Evolutionary conservation across 2,113 vertebrate genomes (phyloP).

Genomic region (Cynoglossus semilaevis): DNA sequence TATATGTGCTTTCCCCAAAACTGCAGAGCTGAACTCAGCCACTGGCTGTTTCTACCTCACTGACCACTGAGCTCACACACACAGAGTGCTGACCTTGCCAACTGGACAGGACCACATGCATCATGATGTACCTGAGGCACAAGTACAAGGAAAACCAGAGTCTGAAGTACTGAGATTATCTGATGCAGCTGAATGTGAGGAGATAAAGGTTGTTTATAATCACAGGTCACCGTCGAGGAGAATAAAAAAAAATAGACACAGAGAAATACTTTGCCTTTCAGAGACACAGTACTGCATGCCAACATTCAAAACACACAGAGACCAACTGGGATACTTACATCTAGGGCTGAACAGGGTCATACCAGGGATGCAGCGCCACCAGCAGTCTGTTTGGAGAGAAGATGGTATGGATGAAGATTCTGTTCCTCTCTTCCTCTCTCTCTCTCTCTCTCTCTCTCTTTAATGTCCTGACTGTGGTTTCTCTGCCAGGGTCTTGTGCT

Average conservation of each 20-base stretch:
- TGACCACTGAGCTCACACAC: constrained; percentile 5
- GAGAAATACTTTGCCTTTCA: constrained; percentile 9
- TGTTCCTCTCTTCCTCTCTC: constrained; percentile 44
- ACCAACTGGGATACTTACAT: constrained; percentile 72
- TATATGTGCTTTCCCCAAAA: neutral
- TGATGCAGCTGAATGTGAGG: constrained; percentile 4
- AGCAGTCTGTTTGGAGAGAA: constrained; percentile 26
- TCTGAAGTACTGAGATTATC: constrained; percentile 4
- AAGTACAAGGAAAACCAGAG: constrained; percentile 18
- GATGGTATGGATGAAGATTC: constrained; percentile 29
- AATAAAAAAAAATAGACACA: neutral
- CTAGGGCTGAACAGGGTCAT: constrained; percentile 80
- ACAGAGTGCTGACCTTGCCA: constrained; percentile 49
- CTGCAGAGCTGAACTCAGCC: neutral
- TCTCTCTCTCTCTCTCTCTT: constrained; percentile 5
- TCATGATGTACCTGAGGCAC: neutral
- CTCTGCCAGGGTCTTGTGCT: no score
- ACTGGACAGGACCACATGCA: constrained; percentile 1
- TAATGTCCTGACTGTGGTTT: no score
- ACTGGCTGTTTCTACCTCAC: constrained; percentile 3
- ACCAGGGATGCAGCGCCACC: constrained; percentile 60
- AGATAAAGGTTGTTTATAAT: neutral
- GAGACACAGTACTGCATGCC: constrained; percentile 31
- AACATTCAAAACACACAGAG: constrained; percentile 36
- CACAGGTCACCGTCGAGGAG: neutral